phyloP scores from a whole-genome alignment of 2,113 vertebrate species.

The Phalacrocorax pelagicus region DNA sequence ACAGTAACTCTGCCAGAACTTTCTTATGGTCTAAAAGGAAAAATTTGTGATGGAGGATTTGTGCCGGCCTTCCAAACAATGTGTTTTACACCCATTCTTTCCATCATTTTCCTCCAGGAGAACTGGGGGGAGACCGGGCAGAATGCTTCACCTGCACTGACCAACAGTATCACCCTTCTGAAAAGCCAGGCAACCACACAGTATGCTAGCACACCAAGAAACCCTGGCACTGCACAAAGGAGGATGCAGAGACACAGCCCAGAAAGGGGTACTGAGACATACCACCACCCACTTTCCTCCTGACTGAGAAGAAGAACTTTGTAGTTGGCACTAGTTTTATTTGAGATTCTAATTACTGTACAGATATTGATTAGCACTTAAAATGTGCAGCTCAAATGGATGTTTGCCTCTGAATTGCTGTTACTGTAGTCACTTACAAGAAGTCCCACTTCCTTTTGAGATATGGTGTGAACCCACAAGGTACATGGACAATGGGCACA shows the following conservation, averaged over 20 bases:
- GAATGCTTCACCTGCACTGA: background rate
- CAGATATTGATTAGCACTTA: background rate
- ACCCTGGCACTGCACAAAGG: background rate
- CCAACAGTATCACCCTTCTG: background rate
- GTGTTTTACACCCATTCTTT: background rate
- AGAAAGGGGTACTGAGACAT: background rate
- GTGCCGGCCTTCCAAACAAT: background rate
- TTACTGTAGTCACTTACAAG: background rate
- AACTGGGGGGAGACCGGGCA: background rate
- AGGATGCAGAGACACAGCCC: background rate
- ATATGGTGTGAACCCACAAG: background rate
- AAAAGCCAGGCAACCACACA: background rate
- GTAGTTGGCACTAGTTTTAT: background rate
- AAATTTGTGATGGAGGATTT: background rate
- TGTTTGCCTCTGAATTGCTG: background rate
- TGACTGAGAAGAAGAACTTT: background rate
- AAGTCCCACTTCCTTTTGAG: background rate
- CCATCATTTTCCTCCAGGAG: background rate
- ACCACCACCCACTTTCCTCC: background rate
- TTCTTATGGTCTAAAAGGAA: background rate
- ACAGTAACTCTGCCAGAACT: background rate
- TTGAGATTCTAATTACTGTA: background rate
- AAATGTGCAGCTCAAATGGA: background rate
- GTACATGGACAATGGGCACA: background rate
- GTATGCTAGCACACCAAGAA: background rate